These are phyloP conservation scores for Macquaria ambigua DNA, from an alignment of 2,113 vertebrate species.

Conservation along the genomic window DNA sequence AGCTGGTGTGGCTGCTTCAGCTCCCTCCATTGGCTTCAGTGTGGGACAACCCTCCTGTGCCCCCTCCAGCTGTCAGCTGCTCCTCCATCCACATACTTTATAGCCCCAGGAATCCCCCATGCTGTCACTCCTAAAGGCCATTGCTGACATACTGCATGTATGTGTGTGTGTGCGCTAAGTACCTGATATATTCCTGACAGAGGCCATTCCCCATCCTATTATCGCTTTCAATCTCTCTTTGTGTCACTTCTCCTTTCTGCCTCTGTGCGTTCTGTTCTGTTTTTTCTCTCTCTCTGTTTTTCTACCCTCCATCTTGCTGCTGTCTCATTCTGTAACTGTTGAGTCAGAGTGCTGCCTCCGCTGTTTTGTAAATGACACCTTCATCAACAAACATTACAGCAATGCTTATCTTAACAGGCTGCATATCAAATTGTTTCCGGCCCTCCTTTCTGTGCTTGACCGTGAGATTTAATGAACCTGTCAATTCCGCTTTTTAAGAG, in stretches of 20 bases:
- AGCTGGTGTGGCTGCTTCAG: constrained; percentile 2
- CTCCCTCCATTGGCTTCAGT: constrained; percentile 12
- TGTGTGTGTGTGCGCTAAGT: constrained; percentile 24
- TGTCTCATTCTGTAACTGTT: constrained; percentile 40
- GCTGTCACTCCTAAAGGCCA: constrained; percentile 52
- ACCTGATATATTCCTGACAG: constrained; percentile 36
- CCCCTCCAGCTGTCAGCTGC: constrained; percentile 63
- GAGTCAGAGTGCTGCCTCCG: constrained; percentile 40
- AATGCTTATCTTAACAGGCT: constrained; percentile 18
- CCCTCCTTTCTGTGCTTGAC: not conserved
- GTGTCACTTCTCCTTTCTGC: constrained; percentile 14
- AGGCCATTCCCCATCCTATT: constrained; percentile 53
- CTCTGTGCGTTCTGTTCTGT: not conserved
- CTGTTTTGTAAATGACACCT: constrained; percentile 46
- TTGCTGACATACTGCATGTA: constrained; percentile 23
- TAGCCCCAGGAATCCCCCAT: constrained; percentile 35
- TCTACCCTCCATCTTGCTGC: constrained; percentile 39
- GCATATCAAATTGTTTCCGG: constrained; percentile 33
- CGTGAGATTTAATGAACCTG: constrained; percentile 30
- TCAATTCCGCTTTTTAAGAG: constrained; percentile 26
- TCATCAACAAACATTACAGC: constrained; percentile 46
- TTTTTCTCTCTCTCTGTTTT: not conserved
- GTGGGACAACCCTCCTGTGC: constrained; percentile 36
- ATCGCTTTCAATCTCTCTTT: constrained; percentile 44
- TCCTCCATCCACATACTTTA: constrained; percentile 45